Evolutionary conservation across 2,797 vertebrate genomes (phyloP), one percentile per base, ranked within the genome.

Genomic region (Myotis myotis): DNA sequence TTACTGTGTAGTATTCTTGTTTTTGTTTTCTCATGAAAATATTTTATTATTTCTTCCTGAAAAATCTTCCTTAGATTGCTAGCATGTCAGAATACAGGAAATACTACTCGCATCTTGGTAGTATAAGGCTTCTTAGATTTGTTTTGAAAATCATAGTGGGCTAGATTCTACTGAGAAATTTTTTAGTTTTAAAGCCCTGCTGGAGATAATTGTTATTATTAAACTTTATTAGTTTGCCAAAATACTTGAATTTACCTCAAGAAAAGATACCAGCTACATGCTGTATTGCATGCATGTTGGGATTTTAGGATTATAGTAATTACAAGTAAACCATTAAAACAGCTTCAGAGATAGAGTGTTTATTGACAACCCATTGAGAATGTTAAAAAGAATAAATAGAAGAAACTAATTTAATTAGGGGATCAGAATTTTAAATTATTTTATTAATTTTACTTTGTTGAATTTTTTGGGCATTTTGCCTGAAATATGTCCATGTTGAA

Each of bases 151-250:
- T 94, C 62, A 47, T 83, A 85, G 25, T 83, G 25, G 90, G n/a
- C 47, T 94, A 66, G 25, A 71, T 30, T 95, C 28, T 87, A 8
- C 28, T 55, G 62, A 95, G 75, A 95, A 91, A 74, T 89, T 66
- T 11, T 36, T 91, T 85, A 83, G 41, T 82, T 87, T 90, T 53
- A 86, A 86, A 93, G 12, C 10, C 23, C 38, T 44, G 38, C 15
- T 28, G 70, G 70, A 87, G 1, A 74, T 93, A 7, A 30, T 62
- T 62, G 30, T 62, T 62, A 62, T 62, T 62, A 62, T 62, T 62
- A 30, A 62, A 62, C 47, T 96, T 92, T 11, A n/a, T 93, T 44
- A 94, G 5, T 96, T 96, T 98, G 97, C 97, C 97, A 97, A 97
- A 98, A 96, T 0, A 60, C 17, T 70, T 19, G 47, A 84, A 66